A percentile compares a stretch with the other conserved stretches of the same genome.
These are phyloP conservation scores for Trematomus bernacchii DNA, from an alignment of 2,797 vertebrate genomes.

Conservation along the genomic window DNA sequence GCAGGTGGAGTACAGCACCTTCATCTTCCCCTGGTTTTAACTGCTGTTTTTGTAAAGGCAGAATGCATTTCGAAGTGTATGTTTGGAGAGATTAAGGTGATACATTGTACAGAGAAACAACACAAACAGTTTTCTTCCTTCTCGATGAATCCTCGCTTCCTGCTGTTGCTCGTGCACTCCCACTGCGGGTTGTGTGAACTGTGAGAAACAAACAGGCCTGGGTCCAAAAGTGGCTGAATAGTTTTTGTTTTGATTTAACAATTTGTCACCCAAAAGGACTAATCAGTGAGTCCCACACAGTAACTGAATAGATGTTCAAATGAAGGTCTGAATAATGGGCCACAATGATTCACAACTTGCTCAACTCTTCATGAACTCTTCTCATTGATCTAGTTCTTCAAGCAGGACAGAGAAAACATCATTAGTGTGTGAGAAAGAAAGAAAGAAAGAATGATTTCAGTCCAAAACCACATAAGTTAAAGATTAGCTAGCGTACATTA, in stretches of 20 bases:
- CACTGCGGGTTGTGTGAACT: slow-evolving; percentile 2
- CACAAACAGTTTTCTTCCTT: slow-evolving; percentile 10
- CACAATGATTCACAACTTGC: slow-evolving; percentile 18
- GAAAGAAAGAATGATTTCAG: neutral
- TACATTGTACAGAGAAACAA: neutral
- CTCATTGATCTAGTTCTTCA: slow-evolving; percentile 26
- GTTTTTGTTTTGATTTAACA: slow-evolving; percentile 33
- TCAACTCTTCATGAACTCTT: slow-evolving; percentile 27
- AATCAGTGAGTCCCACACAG: slow-evolving; percentile 18
- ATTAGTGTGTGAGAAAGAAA: neutral
- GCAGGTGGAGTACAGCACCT: slow-evolving; percentile 32
- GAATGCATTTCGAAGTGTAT: neutral
- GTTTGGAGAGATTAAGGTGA: slow-evolving; percentile 17
- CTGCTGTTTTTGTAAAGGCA: slow-evolving; percentile 2
- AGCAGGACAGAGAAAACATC: neutral
- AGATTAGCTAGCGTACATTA: neutral
- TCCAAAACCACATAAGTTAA: slow-evolving; percentile 11
- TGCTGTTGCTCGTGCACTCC: neutral
- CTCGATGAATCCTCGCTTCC: slow-evolving; percentile 26
- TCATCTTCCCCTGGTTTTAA: slow-evolving; percentile 11
- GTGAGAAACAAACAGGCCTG: slow-evolving; percentile 35
- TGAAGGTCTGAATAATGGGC: slow-evolving; percentile 5
- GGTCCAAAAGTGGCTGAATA: slow-evolving; percentile 27
- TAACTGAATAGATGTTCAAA: slow-evolving; percentile 17
- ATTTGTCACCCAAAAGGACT: slow-evolving; percentile 8